Conservation (phyloP, 1,140 invertebrate species). For the Drosophila pectinifera region DNA sequence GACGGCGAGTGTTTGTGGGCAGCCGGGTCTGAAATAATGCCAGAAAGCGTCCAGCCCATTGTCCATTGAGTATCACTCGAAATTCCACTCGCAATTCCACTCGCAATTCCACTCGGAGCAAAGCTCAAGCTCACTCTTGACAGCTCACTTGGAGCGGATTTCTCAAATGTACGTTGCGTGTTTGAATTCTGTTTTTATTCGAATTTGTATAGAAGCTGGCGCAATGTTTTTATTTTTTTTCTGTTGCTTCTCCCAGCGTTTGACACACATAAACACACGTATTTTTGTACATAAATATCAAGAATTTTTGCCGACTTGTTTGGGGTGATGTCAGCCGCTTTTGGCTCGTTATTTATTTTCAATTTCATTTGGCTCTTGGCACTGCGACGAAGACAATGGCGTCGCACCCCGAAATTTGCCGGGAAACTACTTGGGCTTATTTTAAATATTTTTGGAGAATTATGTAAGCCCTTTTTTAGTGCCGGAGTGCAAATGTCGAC, state of each 20-base stretch:
- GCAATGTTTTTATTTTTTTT: slow-evolving; percentile 37
- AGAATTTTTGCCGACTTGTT: slow-evolving; percentile 62
- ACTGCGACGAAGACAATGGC: neutral
- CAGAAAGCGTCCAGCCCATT: slow-evolving; percentile 14
- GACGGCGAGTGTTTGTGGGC: slow-evolving; percentile 33
- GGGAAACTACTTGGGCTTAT: neutral
- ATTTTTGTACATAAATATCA: slow-evolving; percentile 37
- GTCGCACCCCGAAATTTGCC: slow-evolving; percentile 2
- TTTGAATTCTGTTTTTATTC: slow-evolving; percentile 50
- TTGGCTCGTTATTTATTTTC: slow-evolving; percentile 43
- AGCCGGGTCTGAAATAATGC: neutral
- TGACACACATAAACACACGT: slow-evolving; percentile 45
- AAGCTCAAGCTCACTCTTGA: slow-evolving; percentile 3
- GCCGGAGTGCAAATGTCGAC: neutral
- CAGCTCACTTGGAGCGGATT: slow-evolving; percentile 16
- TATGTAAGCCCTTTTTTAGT: slow-evolving; percentile 38
- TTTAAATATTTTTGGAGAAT: slow-evolving; percentile 26
- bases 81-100: slow-evolving; percentile 21
- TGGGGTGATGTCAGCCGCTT: slow-evolving; percentile 65
- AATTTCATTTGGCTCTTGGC: slow-evolving; percentile 38
- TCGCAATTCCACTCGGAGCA: slow-evolving; percentile 19
- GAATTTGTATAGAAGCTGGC: slow-evolving; percentile 51
- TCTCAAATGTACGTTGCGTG: slow-evolving; percentile 23
- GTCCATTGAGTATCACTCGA: slow-evolving; percentile 3
- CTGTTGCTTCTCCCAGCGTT: slow-evolving; percentile 11